phyloP scores from a whole-genome alignment of 2,113 vertebrate genomes.

The Pampusana beccarii region DNA sequence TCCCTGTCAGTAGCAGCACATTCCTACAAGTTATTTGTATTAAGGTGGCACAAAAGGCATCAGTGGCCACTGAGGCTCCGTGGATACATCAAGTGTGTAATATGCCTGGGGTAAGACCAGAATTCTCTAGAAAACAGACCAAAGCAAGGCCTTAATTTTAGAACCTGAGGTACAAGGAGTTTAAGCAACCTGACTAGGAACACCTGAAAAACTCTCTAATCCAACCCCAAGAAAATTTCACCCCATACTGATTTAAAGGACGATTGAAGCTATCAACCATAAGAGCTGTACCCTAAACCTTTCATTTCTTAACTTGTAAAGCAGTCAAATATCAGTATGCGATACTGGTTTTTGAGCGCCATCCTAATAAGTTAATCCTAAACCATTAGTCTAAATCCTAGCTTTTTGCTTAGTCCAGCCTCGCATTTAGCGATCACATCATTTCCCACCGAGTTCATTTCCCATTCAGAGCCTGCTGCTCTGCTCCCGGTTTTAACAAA shows the following conservation, averaged over 20 bases:
- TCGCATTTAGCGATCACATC: background rate
- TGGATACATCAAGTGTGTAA: background rate
- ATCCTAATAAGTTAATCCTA: background rate
- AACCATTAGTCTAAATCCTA: background rate
- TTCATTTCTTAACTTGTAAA: background rate
- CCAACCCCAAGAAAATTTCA: background rate
- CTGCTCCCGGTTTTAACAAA: slow-evolving; percentile 42
- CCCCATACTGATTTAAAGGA: background rate
- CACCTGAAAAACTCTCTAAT: background rate
- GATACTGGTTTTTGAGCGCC: background rate
- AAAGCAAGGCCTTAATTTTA: background rate
- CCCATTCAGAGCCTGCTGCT: background rate
- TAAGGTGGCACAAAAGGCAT: background rate
- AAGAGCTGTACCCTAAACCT: background rate
- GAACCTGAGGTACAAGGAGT: background rate
- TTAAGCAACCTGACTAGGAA: background rate
- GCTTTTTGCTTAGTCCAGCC: background rate
- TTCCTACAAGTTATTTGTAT: background rate
- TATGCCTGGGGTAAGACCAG: background rate
- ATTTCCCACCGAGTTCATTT: background rate
- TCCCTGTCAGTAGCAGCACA: background rate
- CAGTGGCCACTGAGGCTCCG: background rate
- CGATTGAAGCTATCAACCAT: background rate
- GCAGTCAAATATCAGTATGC: background rate
- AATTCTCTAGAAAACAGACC: background rate